Base-by-base conservation (phyloP, 2,888 invertebrate genomes). In the Seira sanloemensis region DNA sequence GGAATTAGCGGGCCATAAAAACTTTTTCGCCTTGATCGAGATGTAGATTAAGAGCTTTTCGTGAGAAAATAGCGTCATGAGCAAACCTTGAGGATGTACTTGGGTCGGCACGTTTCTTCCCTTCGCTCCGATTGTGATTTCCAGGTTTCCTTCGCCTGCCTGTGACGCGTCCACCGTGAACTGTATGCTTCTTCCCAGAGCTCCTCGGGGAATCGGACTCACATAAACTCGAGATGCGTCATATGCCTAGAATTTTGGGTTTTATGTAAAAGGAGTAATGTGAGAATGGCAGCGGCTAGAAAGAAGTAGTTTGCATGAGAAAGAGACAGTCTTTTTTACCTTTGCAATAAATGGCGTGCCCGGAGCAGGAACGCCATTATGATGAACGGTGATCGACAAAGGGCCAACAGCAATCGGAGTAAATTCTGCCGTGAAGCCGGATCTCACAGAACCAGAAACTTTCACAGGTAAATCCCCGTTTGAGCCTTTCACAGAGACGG, bases 91-190 rank as follows among this genome's bases (percentile, higher is more conserved):
- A 7, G 97, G 97, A 91, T 96, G 97, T 67, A 98, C 97, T 93
- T 98, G 97, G 76, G 97, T 98, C 71, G 98, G 97, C 90, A 98
- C 97, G 91, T 98, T 97, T 87, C 97, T 94, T 76, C 98, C 97
- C 91, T 96, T 94, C 65, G 97, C 97, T 86, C 97, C 97, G 89
- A 99, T 98, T 69, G 98, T 97, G 89, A 99, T 98, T 92, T 99
- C 98, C 88, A 87, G 69, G 68, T 88, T 88, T 26, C 88, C 88
- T 85, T 88, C 87, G 24, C 87, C 87, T 16, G 87, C 87, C 65
- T 86, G 87, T 4, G 88, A 88, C 5, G 89, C 88, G 79, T 88
- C 89, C 1, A 89, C 88, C 19, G 96, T 96, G 90, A 98, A 96
- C 90, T 97, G 97, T n/a, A 97, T 96, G 2, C 97, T 95, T 88